Evolutionary conservation across 2,797 vertebrate species (phyloP), one percentile per base, ranked within the genome.

Genomic region (Girardinus metallicus): DNA sequence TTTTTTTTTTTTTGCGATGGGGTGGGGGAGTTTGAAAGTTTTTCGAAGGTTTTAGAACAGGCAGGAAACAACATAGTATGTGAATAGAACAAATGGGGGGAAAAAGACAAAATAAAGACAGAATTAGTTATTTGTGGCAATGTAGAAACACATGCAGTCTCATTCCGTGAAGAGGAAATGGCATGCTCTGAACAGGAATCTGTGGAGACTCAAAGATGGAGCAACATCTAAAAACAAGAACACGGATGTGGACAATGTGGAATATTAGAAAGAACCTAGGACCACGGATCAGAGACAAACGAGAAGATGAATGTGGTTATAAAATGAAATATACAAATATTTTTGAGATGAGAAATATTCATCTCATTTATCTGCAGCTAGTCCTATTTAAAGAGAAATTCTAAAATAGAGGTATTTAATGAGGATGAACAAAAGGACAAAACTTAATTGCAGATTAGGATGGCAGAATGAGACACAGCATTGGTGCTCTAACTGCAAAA

Each of bases 61-160:
- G 95, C 91, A 92, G 94, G 95, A 95, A 95, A 96, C 92, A 94
- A 96, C 95, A 95, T 87, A 95, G 96, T 85, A 93, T 91, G 95
- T 93, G 95, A 94, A 95, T 94, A 95, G 94, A 96, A 96, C 94
- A 94, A 96, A 97, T 95, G 91, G 92, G 93, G 91, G 91, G 88
- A 87, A 91, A 96, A 96, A 97, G 96, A 96, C 94, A 97, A 97
- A 98, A 97, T 98, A 99, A 97, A 98, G 96, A 97, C 96, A 98
- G 95, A 96, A 97, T 99, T 99, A 99, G 98, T 99, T 96, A 95
- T 96, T 95, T 95, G 96, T 96, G 95, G 95, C 96, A 95, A 96
- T 96, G 96, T 95, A 91, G 4, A 92, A 96, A 97, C 92, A 95
- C 97, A 96, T 97, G 98, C 97, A 96, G 95, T 95, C 95, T 96